phyloP scores from a whole-genome alignment of 2,888 invertebrate genomes.

The Rhagonycha lutea region DNA sequence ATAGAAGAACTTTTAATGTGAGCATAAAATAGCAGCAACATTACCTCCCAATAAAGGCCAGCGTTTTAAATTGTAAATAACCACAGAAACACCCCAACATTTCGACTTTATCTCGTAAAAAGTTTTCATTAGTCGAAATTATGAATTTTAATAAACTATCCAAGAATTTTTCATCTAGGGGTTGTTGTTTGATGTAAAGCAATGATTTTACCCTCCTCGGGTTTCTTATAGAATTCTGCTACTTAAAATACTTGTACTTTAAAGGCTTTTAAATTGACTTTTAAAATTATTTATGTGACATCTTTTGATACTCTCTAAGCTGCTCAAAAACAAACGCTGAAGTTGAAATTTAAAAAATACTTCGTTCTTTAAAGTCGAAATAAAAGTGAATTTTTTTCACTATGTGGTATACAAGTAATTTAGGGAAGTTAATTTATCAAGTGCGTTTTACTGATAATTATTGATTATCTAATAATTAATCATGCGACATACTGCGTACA shows the following conservation, averaged over 20 bases:
- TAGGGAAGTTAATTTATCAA: not conserved
- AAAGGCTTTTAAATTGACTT: conserved; percentile 17
- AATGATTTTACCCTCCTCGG: not conserved
- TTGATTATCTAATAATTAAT: not conserved
- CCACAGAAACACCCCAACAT: not conserved
- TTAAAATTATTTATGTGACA: conserved; percentile 25
- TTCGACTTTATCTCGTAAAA: not conserved
- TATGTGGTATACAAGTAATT: not conserved
- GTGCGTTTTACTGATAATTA: not conserved
- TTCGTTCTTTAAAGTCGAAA: not conserved
- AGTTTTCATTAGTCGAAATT: not conserved
- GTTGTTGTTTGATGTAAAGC: not conserved
- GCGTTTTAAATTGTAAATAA: not conserved
- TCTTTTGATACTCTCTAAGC: conserved; percentile 9
- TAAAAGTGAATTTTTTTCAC: not conserved
- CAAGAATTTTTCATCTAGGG: not conserved
- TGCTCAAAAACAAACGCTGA: conserved; percentile 2
- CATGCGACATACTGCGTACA: not conserved
- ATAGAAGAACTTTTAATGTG: not conserved
- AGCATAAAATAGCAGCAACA: no score
- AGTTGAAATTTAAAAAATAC: not conserved
- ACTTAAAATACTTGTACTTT: conserved; percentile 11
- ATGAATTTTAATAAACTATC: not conserved
- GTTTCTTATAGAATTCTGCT: conserved; percentile 18
- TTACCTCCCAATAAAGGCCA: not conserved